These are phyloP conservation scores for Panthera uncia DNA, from an alignment of 2,113 vertebrate genomes.

Conservation along the genomic window DNA sequence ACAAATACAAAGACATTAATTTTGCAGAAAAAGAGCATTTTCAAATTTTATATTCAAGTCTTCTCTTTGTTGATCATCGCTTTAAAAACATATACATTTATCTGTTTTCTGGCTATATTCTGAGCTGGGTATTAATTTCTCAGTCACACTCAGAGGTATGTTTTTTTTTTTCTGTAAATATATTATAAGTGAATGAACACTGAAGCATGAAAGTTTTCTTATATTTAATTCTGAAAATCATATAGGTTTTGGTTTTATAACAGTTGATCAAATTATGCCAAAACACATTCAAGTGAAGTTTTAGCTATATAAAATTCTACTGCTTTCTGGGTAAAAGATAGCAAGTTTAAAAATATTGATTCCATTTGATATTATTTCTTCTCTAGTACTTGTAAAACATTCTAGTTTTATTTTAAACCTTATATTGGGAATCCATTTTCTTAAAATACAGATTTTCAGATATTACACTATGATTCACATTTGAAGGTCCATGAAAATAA, in stretches of 20 bases:
- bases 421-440: background rate
- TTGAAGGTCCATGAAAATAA: background rate
- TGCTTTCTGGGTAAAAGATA: background rate
- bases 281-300: background rate
- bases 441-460: background rate
- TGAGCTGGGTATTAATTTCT: background rate
- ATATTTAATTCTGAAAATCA: background rate
- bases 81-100: background rate
- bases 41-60: background rate
- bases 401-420: background rate
- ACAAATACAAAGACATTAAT: background rate
- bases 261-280: background rate
- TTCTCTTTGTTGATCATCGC: background rate
- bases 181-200: slow-evolving; percentile 17
- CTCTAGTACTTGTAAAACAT: background rate
- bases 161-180: background rate
- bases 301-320: background rate
- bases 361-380: background rate
- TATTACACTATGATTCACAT: background rate
- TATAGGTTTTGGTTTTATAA: background rate
- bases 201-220: background rate
- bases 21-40: background rate
- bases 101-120: background rate
- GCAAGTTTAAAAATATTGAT: background rate
- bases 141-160: background rate